Evolutionary conservation across 1,140 invertebrate species (phyloP), one percentile per base, ranked within the genome.

Genomic region (Diorhabda sublineata): DNA sequence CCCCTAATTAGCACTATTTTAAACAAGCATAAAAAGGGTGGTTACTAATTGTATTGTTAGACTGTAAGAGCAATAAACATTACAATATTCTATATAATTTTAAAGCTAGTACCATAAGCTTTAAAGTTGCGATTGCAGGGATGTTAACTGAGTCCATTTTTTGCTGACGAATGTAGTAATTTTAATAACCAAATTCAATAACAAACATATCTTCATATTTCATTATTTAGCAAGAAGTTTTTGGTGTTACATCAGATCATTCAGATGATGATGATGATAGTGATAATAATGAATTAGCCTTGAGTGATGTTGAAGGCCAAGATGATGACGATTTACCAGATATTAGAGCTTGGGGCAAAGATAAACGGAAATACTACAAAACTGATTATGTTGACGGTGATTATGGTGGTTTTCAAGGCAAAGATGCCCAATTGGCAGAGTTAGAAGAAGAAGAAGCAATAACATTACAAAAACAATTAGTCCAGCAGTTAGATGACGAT

Each of bases 301-400:
- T 89, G 68, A 91, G 89, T 80, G 91, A 93, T 81, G 87, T 91
- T 47, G 91, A 93, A 81, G 88, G 86, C 0, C 85, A 87, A 73
- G 86, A 88, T 72, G 87, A 89, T 77, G 83, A 87, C 73, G 83
- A 85, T 73, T 81, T 95, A 58, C 92, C 92, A 4, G 87, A 94
- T 80, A 85, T 86, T 7, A 90, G 90, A 83, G 92, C 92, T 26
- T 97, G 95, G 95, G 94, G 95, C 7, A 89, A 88, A 74, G 91
- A 91, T 69, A 91, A 91, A 73, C 87, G 82, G 72, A 84, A 85
- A 57, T 97, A 89, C 81, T 95, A 95, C 81, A 89, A 90, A 58
- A 92, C 94, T 2, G 93, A 96, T 84, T 95, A 93, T 82, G 88
- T 95, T 9, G 93, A 96, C 84, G 85, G 90, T 73, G 93, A 96